These are phyloP conservation scores for Epinotia brunnichana DNA, from an alignment of 2,888 invertebrate genomes.

Conservation along the genomic window DNA sequence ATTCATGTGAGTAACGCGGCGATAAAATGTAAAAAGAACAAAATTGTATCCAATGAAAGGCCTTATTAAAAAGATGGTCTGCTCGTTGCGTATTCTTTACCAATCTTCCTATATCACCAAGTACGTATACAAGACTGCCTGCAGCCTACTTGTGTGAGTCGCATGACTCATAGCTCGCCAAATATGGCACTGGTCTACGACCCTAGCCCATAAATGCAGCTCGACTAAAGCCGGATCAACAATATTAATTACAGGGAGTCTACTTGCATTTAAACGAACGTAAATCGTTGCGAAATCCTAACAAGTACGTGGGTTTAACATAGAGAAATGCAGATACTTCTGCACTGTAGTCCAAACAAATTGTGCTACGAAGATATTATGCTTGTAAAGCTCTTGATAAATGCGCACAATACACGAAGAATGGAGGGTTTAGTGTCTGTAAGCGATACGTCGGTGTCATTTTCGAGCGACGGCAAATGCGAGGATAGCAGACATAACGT, in stretches of 20 bases:
- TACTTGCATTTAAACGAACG: constrained; percentile 30
- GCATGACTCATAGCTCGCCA: constrained; percentile 67
- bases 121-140: not conserved
- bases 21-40: not conserved
- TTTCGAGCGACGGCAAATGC: constrained; percentile 13
- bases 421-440: constrained; percentile 19
- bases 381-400: constrained; percentile 18
- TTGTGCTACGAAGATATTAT: constrained; percentile 11
- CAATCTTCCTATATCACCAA: not conserved
- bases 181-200: constrained; percentile 59
- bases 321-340: constrained; percentile 25
- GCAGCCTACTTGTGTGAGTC: constrained; percentile 42
- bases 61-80: not conserved
- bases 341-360: constrained; percentile 16
- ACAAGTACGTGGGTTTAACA: constrained; percentile 32
- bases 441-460: constrained; percentile 10
- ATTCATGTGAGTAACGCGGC: not conserved
- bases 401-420: constrained; percentile 14
- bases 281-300: constrained; percentile 15
- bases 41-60: not conserved
- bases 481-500: constrained; percentile 50
- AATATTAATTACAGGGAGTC: constrained; percentile 39
- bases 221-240: constrained; percentile 36
- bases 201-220: constrained; percentile 39
- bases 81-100: not conserved